Percentiles rank a stretch among this genome's conserved stretches.
Evolutionary conservation across 2,797 vertebrate species (phyloP).

Genomic region (Vespertilio murinus): DNA sequence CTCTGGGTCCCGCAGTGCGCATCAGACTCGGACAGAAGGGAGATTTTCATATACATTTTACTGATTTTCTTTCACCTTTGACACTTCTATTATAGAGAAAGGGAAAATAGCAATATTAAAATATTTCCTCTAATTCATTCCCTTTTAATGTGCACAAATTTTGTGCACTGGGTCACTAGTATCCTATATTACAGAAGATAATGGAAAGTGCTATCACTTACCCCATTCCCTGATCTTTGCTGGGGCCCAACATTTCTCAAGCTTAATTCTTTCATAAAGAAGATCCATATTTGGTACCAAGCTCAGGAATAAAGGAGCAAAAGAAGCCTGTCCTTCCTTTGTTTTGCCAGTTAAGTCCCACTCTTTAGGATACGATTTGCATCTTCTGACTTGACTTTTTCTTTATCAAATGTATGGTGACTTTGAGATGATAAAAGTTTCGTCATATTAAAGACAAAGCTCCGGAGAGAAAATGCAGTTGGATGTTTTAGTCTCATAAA

Average conservation of each 20-base stretch:
- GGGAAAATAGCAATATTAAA: too few species aligned
- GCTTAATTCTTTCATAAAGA: slow-evolving; percentile 38
- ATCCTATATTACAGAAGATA: slow-evolving; percentile 35
- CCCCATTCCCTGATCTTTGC: not conserved
- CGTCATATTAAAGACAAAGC: slow-evolving; percentile 50
- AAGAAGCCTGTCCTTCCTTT: not conserved
- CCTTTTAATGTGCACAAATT: too few species aligned
- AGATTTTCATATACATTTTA: too few species aligned
- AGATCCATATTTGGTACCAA: not conserved
- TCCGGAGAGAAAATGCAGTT: slow-evolving; percentile 62
- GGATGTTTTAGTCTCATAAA: slow-evolving; percentile 23
- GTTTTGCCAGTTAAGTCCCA: not conserved
- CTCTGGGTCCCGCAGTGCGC: too few species aligned
- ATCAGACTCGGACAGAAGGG: too few species aligned
- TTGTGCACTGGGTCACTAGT: not conserved
- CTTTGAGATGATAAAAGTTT: slow-evolving; percentile 41
- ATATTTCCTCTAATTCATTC: too few species aligned
- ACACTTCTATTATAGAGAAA: too few species aligned
- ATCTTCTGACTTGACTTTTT: slow-evolving; percentile 41
- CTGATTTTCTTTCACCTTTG: too few species aligned
- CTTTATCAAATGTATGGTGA: slow-evolving; percentile 39
- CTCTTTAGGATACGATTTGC: not conserved
- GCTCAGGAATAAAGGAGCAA: not conserved
- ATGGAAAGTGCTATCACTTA: not conserved
- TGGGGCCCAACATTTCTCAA: not conserved